Evolutionary conservation across 2,113 vertebrate species (phyloP).

Genomic region (Trachemys scripta): DNA sequence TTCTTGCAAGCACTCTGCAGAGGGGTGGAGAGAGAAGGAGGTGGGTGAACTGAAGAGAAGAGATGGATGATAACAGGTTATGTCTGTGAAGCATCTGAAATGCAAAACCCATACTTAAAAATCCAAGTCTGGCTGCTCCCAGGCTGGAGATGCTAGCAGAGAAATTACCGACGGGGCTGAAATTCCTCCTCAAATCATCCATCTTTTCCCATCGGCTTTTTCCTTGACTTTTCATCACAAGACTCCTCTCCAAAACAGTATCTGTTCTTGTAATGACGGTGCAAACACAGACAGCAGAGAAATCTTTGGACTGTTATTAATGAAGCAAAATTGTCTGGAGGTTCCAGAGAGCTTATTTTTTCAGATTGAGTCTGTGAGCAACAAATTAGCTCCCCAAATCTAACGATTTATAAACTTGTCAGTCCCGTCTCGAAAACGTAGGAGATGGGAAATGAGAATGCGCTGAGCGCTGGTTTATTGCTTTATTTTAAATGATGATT

Average conservation of each 20-base stretch:
- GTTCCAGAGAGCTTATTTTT: background rate
- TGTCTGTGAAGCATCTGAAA: background rate
- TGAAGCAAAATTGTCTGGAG: background rate
- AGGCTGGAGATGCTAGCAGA: background rate
- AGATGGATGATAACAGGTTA: background rate
- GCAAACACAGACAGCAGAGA: background rate
- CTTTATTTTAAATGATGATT: background rate
- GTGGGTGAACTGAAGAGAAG: background rate
- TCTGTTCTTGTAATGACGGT: fast-evolving
- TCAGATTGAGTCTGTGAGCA: background rate
- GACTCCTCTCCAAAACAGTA: background rate
- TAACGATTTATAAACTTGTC: background rate
- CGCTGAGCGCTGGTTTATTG: background rate
- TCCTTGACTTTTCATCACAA: background rate
- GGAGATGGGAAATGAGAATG: background rate
- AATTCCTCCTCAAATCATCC: background rate
- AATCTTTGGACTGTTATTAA: background rate
- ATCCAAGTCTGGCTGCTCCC: background rate
- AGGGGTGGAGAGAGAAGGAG: background rate
- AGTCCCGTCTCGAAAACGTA: background rate
- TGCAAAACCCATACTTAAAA: background rate
- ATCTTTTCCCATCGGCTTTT: background rate
- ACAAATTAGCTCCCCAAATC: background rate
- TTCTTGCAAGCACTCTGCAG: background rate
- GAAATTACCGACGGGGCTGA: background rate